Evolutionary conservation across 2,113 vertebrate genomes (phyloP).

Genomic region (Hydrolagus affinis): DNA sequence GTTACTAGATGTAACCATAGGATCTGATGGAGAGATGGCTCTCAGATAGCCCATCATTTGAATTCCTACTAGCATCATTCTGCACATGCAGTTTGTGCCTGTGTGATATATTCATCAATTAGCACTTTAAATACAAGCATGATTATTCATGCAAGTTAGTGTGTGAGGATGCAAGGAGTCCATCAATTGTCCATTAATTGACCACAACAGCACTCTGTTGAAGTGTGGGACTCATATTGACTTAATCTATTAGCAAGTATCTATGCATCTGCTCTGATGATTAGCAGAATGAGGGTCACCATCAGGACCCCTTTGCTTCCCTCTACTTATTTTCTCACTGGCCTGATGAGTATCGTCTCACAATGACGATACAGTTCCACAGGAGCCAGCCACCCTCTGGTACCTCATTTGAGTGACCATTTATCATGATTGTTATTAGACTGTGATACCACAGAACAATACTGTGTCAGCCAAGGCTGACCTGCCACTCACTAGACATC

Average conservation of each 20-base stretch:
- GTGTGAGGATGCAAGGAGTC: not conserved
- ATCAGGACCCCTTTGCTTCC: not conserved
- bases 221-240: not conserved
- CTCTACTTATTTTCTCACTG: not conserved
- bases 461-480: not conserved
- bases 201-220: not conserved
- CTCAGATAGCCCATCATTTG: not conserved
- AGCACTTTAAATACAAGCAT: slow-evolving; percentile 14
- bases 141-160: slow-evolving; percentile 27
- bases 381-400: too few relatives aligned
- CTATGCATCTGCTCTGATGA: not conserved
- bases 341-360: too few relatives aligned
- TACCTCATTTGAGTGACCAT: too few relatives aligned
- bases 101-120: slow-evolving; percentile 23
- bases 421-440: not conserved
- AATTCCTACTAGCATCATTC: not conserved
- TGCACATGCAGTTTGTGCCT: not conserved
- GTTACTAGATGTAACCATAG: too few relatives aligned
- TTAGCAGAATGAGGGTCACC: not conserved
- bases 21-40: too few relatives aligned
- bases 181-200: slow-evolving; percentile 21
- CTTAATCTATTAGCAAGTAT: not conserved
- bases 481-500: not conserved
- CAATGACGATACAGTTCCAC: too few relatives aligned
- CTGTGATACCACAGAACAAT: not conserved